phyloP scores from a whole-genome alignment of 2,797 vertebrate genomes.

The Tauraco hartlaubi region DNA sequence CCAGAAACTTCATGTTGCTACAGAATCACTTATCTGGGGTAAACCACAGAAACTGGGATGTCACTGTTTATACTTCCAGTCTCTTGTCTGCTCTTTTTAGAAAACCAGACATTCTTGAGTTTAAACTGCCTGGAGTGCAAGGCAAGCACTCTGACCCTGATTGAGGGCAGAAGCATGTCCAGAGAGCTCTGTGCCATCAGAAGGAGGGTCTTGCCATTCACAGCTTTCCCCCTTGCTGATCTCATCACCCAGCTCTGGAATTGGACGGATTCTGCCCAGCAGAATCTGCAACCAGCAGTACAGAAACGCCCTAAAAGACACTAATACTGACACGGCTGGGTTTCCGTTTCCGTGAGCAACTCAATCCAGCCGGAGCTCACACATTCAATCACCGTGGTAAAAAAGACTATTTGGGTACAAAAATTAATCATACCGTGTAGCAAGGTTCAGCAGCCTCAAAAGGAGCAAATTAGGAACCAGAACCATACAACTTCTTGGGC shows the following conservation, averaged over 20 bases:
- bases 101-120: neutral
- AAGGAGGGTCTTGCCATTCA: neutral
- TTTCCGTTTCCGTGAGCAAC: conserved; percentile 19
- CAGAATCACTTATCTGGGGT: neutral
- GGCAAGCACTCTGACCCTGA: neutral
- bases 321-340: conserved; percentile 1
- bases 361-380: conserved; percentile 55
- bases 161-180: neutral
- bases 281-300: conserved; percentile 35
- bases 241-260: neutral
- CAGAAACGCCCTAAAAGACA: neutral
- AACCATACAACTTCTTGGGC: neutral
- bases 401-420: neutral
- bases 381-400: neutral
- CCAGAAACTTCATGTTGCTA: neutral
- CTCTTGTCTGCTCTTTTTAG: neutral
- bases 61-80: neutral
- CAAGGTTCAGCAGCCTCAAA: neutral
- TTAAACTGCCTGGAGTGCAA: neutral
- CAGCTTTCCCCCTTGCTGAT: neutral
- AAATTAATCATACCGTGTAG: neutral
- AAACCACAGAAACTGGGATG: neutral
- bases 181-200: neutral
- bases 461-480: neutral
- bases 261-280: conserved; percentile 31